Evolutionary conservation across 2,888 invertebrate genomes (phyloP).

Genomic region (Macrostomum cliftonense): DNA sequence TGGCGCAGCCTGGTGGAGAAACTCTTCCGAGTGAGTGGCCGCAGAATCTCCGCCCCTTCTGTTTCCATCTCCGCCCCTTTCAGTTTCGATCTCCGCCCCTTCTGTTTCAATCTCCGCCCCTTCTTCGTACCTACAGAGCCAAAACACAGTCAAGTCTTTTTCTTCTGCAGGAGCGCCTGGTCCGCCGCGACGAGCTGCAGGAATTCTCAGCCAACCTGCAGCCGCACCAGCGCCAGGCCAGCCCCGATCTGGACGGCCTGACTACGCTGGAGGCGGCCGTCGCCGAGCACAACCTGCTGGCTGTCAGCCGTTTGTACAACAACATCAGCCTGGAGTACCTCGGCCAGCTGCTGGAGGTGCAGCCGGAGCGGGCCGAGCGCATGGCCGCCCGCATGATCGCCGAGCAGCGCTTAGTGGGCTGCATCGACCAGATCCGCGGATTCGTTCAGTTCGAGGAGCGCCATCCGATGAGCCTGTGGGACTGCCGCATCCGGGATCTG

Average conservation of each 20-base stretch:
- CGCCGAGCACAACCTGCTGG: conserved; percentile 87
- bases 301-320: conserved; percentile 90
- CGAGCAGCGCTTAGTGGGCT: conserved; percentile 86
- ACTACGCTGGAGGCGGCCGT: conserved; percentile 88
- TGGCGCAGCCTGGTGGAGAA: background rate
- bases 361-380: conserved; percentile 60
- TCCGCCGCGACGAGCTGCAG: conserved; percentile 68
- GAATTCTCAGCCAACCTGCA: conserved; percentile 80
- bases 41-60: no score
- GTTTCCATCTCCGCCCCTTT: no score
- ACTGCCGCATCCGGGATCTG: conserved; percentile 83
- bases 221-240: conserved; percentile 52
- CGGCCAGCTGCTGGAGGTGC: conserved; percentile 75
- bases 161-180: conserved; percentile 84
- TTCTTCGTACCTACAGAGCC: no score
- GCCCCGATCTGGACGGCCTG: conserved; percentile 44
- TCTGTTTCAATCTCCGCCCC: no score
- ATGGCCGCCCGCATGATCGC: conserved; percentile 98
- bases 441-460: conserved; percentile 90
- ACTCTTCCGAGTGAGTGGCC: background rate
- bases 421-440: conserved; percentile 90
- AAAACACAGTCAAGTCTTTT: no score
- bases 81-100: no score
- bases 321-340: conserved; percentile 90
- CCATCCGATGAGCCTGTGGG: conserved; percentile 84